Evolutionary conservation across 2,797 vertebrate genomes (phyloP).

Genomic region (Neopelma chrysocephalum): DNA sequence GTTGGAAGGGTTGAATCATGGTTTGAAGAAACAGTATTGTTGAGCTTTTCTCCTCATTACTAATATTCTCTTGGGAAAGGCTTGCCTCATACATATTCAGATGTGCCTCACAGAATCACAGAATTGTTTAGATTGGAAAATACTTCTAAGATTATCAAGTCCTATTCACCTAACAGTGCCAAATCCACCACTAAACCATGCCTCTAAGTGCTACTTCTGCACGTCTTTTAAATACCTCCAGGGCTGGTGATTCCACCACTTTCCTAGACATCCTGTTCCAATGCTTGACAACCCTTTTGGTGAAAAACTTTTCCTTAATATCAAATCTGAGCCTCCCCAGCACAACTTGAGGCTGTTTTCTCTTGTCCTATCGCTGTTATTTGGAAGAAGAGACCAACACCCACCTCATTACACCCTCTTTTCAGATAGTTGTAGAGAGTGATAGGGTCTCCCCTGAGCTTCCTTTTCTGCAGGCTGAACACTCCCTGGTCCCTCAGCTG

Average conservation of each 20-base stretch:
- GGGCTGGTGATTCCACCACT: not conserved
- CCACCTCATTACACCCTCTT: fast-evolving
- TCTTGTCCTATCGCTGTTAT: not conserved
- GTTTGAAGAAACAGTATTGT: not conserved
- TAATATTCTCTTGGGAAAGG: not conserved
- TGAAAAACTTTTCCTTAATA: not conserved
- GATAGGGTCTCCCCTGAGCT: not conserved
- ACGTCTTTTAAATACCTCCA: not conserved
- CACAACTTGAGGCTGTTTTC: not conserved
- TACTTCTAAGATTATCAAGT: not conserved
- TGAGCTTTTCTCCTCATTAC: not conserved
- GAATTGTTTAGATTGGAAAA: not conserved
- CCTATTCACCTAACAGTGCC: not conserved
- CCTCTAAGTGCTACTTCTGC: not conserved
- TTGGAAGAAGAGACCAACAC: not conserved
- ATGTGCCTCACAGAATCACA: not conserved
- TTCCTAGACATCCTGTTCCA: not conserved
- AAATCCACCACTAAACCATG: not conserved
- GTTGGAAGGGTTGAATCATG: not conserved
- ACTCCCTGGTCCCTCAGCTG: not conserved
- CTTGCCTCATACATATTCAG: constrained; percentile 17
- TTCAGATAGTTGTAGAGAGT: no score
- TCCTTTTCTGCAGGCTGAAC: not conserved
- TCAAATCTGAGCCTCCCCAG: not conserved
- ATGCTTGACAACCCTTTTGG: not conserved